phyloP scores from a whole-genome alignment of 1,140 invertebrate species.

The Halyomorpha halys region DNA sequence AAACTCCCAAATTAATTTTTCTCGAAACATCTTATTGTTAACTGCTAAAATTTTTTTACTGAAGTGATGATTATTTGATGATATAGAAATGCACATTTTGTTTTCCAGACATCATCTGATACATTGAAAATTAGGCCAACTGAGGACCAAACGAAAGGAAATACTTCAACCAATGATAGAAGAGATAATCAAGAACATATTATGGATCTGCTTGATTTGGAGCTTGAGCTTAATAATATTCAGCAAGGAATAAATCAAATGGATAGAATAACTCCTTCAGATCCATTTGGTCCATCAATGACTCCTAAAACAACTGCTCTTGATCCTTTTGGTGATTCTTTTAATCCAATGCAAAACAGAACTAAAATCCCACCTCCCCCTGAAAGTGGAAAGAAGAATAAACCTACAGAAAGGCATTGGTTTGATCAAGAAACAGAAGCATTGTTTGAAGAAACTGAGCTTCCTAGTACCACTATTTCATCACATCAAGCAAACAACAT shows the following conservation, averaged over 20 bases:
- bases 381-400: conserved; percentile 33
- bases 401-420: conserved; percentile 37
- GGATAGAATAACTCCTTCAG: conserved; percentile 70
- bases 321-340: conserved; percentile 28
- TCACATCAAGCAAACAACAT: neutral
- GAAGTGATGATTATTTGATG: too few species aligned
- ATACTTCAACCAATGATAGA: conserved; percentile 9
- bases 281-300: conserved; percentile 48
- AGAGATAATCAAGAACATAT: conserved; percentile 21
- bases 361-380: conserved; percentile 37
- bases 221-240: conserved; percentile 81
- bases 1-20: too few species aligned
- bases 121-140: conserved; percentile 25
- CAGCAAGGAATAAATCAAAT: conserved; percentile 79
- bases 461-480: conserved; percentile 26
- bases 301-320: conserved; percentile 52
- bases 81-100: neutral
- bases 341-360: conserved; percentile 20
- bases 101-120: conserved; percentile 25
- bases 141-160: conserved; percentile 27
- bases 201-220: conserved; percentile 65
- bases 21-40: too few species aligned
- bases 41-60: too few species aligned
- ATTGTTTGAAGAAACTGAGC: conserved; percentile 40
- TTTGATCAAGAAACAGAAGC: conserved; percentile 43